phyloP scores from a whole-genome alignment of 2,888 invertebrate species.

The Macrosoma leucophasiata region DNA sequence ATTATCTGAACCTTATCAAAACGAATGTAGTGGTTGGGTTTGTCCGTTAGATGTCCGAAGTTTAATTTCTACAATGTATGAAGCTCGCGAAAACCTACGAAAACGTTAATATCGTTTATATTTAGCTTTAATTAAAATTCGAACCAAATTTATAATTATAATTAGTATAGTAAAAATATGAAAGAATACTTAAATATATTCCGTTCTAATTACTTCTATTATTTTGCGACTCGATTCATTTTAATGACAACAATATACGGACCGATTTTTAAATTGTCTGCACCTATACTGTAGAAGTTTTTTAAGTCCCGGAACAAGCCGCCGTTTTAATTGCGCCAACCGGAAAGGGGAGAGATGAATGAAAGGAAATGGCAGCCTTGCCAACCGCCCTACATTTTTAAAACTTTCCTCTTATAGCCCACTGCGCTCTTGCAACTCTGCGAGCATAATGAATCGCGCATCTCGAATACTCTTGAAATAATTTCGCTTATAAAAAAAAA shows the following conservation, averaged over 20 bases:
- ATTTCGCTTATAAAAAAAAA: conserved; percentile 41
- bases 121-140: too few relatives aligned
- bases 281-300: conserved; percentile 68
- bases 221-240: too few relatives aligned
- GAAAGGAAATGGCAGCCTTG: conserved; percentile 67
- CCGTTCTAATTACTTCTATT: neutral
- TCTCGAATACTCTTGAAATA: conserved; percentile 55
- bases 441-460: conserved; percentile 60
- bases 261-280: conserved; percentile 57
- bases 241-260: conserved; percentile 37
- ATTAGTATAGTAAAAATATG: neutral
- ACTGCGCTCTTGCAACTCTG: conserved; percentile 50
- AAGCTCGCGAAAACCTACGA: too few relatives aligned
- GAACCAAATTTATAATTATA: too few relatives aligned
- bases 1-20: too few relatives aligned
- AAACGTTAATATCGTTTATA: too few relatives aligned
- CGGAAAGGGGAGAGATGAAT: conserved; percentile 73
- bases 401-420: conserved; percentile 69
- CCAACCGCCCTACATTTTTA: conserved; percentile 72
- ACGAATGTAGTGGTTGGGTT: too few relatives aligned
- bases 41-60: too few relatives aligned
- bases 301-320: conserved; percentile 72
- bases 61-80: too few relatives aligned
- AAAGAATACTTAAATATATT: neutral
- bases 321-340: conserved; percentile 71